Evolutionary conservation across 2,113 vertebrate genomes (phyloP).

Genomic region (Notiomystis cincta): DNA sequence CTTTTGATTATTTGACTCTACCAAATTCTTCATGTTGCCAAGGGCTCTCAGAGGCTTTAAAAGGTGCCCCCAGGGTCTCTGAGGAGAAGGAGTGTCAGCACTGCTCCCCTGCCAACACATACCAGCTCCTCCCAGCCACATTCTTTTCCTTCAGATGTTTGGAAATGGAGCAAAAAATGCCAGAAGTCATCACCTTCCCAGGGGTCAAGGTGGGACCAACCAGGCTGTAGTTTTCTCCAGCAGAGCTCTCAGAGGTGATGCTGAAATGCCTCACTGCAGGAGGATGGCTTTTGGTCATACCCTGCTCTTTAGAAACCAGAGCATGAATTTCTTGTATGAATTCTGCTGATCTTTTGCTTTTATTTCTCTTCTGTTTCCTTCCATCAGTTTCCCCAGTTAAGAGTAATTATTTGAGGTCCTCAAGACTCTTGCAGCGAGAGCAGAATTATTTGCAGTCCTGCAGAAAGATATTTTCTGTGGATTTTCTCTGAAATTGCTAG

Average conservation of each 20-base stretch:
- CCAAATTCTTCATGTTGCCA: not conserved
- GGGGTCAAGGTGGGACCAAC: not conserved
- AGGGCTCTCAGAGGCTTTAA: not conserved
- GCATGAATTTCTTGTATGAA: not conserved
- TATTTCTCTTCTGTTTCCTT: not conserved
- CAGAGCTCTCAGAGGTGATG: not conserved
- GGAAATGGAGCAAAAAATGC: not conserved
- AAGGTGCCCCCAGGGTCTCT: not conserved
- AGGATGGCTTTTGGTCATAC: not conserved
- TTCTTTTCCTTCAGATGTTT: not conserved
- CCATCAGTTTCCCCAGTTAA: not conserved
- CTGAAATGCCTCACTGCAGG: not conserved
- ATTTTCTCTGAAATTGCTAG: not conserved
- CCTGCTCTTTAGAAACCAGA: not conserved
- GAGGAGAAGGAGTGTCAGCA: not conserved
- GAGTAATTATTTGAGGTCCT: not conserved
- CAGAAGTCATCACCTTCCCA: not conserved
- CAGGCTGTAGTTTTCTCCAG: not conserved
- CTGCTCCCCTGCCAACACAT: not conserved
- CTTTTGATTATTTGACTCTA: not conserved
- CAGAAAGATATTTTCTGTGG: not conserved
- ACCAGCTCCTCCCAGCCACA: not conserved
- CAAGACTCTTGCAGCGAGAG: not conserved
- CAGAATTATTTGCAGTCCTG: not conserved
- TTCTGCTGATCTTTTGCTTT: not conserved